A percentile compares a stretch with the other conserved stretches of the same genome.
Evolutionary conservation across 2,797 vertebrate species (phyloP).

Genomic region (Hippocampus kuda): DNA sequence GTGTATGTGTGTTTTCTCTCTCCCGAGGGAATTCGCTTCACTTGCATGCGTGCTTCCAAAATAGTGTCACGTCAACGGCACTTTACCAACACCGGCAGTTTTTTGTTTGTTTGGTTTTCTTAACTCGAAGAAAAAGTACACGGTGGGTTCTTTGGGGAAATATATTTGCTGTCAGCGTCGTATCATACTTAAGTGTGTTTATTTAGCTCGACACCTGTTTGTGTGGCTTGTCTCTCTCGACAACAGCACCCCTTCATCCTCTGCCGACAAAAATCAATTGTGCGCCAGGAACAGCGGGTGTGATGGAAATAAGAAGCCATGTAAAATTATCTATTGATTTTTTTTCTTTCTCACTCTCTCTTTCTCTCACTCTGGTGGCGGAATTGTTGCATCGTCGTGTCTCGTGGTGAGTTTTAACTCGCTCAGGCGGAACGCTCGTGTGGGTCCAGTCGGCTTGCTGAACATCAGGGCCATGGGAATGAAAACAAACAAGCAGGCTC

Average conservation of each 20-base stretch:
- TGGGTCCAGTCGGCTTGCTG: conserved; percentile 56
- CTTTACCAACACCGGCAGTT: background rate
- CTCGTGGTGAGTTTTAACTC: conserved; percentile 17
- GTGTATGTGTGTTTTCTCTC: conserved; percentile 3
- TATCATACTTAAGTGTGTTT: conserved; percentile 53
- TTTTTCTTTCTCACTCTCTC: conserved; percentile 19
- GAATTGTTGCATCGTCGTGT: conserved; percentile 12
- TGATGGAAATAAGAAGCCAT: conserved; percentile 50
- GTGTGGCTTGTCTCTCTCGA: conserved; percentile 29
- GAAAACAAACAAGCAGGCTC: conserved; percentile 58
- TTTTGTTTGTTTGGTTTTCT: background rate
- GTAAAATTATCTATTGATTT: conserved; percentile 65
- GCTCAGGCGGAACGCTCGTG: conserved; percentile 49
- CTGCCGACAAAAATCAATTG: conserved; percentile 29
- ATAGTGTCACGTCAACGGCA: conserved; percentile 36
- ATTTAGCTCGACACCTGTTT: conserved; percentile 41
- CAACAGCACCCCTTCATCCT: conserved; percentile 1
- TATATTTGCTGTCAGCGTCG: conserved; percentile 42
- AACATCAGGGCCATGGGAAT: conserved; percentile 64
- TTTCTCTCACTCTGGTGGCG: conserved; percentile 3
- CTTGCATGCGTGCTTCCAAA: conserved; percentile 22
- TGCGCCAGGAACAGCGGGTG: conserved; percentile 26
- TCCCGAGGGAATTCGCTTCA: conserved; percentile 8
- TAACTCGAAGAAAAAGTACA: conserved; percentile 16
- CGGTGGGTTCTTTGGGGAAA: conserved; percentile 37